These are phyloP conservation scores for Acleris literana DNA, from an alignment of 2,888 invertebrate genomes.

Conservation along the genomic window DNA sequence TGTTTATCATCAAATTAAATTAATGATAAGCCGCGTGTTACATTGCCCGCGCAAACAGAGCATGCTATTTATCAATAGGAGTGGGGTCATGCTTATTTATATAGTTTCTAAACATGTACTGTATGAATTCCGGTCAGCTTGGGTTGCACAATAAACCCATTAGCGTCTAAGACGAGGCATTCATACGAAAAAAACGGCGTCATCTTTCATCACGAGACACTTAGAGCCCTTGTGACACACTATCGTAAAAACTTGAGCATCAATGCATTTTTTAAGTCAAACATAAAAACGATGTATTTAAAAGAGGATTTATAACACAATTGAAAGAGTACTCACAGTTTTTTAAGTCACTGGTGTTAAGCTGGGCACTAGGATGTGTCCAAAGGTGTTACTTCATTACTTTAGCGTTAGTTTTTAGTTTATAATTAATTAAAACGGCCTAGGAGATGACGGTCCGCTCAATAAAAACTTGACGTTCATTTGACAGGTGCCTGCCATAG, in stretches of 20 bases:
- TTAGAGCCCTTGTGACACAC: constrained; percentile 1
- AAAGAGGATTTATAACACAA: constrained; percentile 12
- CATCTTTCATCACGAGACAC: constrained; percentile 15
- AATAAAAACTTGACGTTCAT: constrained; percentile 32
- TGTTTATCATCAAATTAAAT: neutral
- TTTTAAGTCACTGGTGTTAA: constrained; percentile 22
- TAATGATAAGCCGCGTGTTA: constrained; percentile 4
- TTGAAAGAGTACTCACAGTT: constrained; percentile 21
- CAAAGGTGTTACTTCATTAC: constrained; percentile 32
- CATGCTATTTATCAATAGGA: constrained; percentile 21
- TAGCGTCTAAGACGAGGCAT: neutral
- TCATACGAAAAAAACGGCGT: constrained; percentile 9
- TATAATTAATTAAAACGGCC: constrained; percentile 35
- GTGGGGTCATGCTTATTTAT: constrained; percentile 2
- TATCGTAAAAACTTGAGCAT: constrained; percentile 3
- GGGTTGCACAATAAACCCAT: constrained; percentile 12
- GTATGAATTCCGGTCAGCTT: constrained; percentile 8
- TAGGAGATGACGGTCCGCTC: constrained; percentile 29
- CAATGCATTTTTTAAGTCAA: constrained; percentile 9
- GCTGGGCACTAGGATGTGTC: constrained; percentile 15
- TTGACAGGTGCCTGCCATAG: constrained; percentile 4
- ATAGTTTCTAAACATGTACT: constrained; percentile 9
- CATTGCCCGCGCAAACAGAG: constrained; percentile 11
- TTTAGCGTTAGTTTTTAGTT: constrained; percentile 30
- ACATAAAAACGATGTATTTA: constrained; percentile 21